Conservation (phyloP, 2,888 invertebrate species). For the Zaprionus obscuricornis region DNA sequence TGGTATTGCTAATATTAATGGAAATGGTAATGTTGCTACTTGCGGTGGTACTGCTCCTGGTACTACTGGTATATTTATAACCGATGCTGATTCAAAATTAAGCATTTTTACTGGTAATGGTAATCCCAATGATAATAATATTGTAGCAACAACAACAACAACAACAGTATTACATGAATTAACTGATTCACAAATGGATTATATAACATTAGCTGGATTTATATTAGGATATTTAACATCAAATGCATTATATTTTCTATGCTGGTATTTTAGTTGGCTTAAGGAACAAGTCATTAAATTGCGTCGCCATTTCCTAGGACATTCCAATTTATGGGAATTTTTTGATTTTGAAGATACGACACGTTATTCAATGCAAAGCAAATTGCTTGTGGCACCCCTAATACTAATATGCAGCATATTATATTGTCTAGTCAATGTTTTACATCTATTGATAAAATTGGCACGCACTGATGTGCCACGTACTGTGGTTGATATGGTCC, state of each 20-base stretch:
- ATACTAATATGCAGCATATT: slow-evolving; percentile 52
- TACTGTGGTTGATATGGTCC: slow-evolving; percentile 53
- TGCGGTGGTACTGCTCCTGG: too few species aligned
- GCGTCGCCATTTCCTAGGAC: slow-evolving; percentile 61
- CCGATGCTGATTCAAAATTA: too few species aligned
- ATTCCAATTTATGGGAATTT: slow-evolving; percentile 62
- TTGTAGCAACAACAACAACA: too few species aligned
- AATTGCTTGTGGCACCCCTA: slow-evolving; percentile 67
- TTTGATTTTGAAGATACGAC: slow-evolving; percentile 64
- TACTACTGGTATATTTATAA: too few species aligned
- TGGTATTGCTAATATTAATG: too few species aligned
- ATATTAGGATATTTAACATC: slow-evolving; percentile 66
- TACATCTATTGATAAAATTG: slow-evolving; percentile 52
- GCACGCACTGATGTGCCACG: slow-evolving; percentile 61
- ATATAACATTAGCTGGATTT: slow-evolving; percentile 66
- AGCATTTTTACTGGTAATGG: too few species aligned
- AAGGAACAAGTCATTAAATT: slow-evolving; percentile 53
- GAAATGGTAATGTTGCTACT: too few species aligned
- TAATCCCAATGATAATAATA: too few species aligned
- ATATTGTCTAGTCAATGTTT: slow-evolving; percentile 53
- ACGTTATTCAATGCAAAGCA: slow-evolving; percentile 54
- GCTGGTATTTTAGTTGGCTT: slow-evolving; percentile 69
- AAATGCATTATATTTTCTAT: slow-evolving; percentile 55
- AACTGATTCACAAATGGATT: slow-evolving; percentile 61
- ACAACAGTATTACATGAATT: too few species aligned